Percentiles rank a stretch among this genome's conserved stretches.
These are phyloP conservation scores for Oryctolagus cuniculus DNA, from an alignment of 2,113 vertebrate species.

Conservation along the genomic window mOryCun1.1 NC_091438.1:149976001-149976500, in stretches of 20 bases:
- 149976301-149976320: neutral
- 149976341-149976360: neutral
- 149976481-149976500: constrained; percentile 94
- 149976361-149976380: constrained; percentile 14
- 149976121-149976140: neutral
- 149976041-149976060: neutral
- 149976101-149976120: neutral
- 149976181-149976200: neutral
- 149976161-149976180: neutral
- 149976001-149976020: neutral
- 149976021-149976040: neutral
- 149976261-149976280: neutral
- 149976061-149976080: neutral
- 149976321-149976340: neutral
- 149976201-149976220: neutral
- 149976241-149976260: constrained; percentile 3
- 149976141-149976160: constrained; percentile 3
- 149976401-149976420: constrained; percentile 95
- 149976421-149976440: constrained; percentile 90
- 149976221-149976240: neutral
- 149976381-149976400: constrained; percentile 84
- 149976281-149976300: neutral
- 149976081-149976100: neutral
- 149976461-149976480: constrained; percentile 93
- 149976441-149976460: constrained; percentile 90